Evolutionary conservation across 2,888 invertebrate genomes (phyloP), one percentile per base, ranked within the genome.

Genomic region (Anoplius nigerrimus): DNA sequence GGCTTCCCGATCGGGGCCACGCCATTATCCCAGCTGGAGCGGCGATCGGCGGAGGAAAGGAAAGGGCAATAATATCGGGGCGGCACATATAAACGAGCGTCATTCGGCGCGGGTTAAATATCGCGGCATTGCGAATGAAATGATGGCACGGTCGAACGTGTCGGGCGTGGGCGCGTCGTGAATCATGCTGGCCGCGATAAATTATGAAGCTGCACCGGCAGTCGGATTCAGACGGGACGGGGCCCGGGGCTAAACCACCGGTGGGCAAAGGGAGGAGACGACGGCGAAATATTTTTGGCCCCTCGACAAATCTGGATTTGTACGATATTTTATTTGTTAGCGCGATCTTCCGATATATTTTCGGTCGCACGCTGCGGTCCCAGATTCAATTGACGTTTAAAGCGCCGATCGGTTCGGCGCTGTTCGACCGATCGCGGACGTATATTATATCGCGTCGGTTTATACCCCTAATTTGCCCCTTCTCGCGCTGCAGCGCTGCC

Each of bases 101-200:
- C 22, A 43, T 45, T 45, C 51, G 45, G n/a, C 34, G 11, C 27
- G 71, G n/a, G 67, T 24, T 60, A 52, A 48, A 66, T 73, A 60
- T 66, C 60, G 55, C 53, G 46, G 63, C 20, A 69, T 65, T 62
- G 56, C 59, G 55, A 52, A 64, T 51, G 71, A 68, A 65, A 68
- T 27, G 57, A 66, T 61, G 55, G n/a, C 57, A 57, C 52, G 55
- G 18, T n/a, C 11, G 27, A 27, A 42, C 46, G 53, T 51, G 54
- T 20, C 22, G 51, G 16, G 53, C 56, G 34, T 34, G 34, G 34
- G 21, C 42, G 18, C 21, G 34, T 34, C 58, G 54, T 22, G 62
- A 34, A 46, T 58, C 18, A 46, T 24, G 46, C 24, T 45, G 2
- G 4, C 13, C 24, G 34, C 59, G 57, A 69, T 69, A 69, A 72